Conservation (phyloP, 2,797 vertebrate species). For the Coluber constrictor region DNA sequence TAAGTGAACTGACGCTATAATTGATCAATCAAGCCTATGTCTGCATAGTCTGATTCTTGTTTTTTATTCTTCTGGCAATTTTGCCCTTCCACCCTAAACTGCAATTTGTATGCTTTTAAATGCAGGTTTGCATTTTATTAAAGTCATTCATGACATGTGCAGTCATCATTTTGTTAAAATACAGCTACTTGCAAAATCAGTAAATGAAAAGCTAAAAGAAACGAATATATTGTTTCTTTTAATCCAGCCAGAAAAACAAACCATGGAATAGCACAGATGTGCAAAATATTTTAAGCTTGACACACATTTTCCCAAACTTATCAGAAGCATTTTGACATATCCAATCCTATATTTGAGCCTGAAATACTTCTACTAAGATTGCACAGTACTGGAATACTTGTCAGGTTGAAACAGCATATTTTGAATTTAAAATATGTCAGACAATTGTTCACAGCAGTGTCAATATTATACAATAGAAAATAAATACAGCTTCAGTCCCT, state of each 20-base stretch:
- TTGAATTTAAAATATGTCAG: background rate
- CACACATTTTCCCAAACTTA: background rate
- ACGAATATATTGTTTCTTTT: background rate
- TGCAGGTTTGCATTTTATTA: background rate
- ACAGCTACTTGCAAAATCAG: background rate
- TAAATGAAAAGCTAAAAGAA: background rate
- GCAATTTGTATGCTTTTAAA: background rate
- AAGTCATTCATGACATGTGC: background rate
- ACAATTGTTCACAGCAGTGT: background rate
- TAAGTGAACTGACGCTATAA: background rate
- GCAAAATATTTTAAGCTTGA: background rate
- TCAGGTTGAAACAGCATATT: background rate
- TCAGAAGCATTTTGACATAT: background rate
- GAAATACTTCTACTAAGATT: background rate
- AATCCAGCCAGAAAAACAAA: background rate
- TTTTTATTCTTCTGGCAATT: background rate
- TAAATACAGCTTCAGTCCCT: background rate
- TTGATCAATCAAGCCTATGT: background rate
- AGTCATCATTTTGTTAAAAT: background rate
- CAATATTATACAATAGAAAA: background rate
- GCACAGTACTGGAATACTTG: background rate
- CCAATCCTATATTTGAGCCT: background rate
- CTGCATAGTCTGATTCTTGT: background rate
- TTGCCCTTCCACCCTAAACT: background rate
- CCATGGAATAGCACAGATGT: background rate